Percentiles rank a stretch among this genome's conserved stretches.
Evolutionary conservation across 2,888 invertebrate species (phyloP).

Genomic region (Muschampia plurimacula): DNA sequence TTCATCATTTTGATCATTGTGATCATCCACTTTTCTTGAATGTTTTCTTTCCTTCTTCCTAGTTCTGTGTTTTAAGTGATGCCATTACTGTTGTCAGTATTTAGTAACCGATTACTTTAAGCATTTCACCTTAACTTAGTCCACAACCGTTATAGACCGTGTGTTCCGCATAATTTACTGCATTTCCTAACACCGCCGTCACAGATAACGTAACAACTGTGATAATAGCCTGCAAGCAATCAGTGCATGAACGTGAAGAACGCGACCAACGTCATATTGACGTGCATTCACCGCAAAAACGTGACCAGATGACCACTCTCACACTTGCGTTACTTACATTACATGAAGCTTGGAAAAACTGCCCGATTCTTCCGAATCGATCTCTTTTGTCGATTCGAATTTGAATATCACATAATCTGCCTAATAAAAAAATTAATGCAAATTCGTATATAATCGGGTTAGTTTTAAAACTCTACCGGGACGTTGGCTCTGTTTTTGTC

Average conservation of each 20-base stretch:
- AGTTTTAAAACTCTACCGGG: not conserved
- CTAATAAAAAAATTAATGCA: not conserved
- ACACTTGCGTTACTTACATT: conserved; percentile 35
- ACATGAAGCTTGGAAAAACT: conserved; percentile 3
- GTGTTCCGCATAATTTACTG: conserved; percentile 50
- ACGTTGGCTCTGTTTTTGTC: too few relatives aligned
- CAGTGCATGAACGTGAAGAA: conserved; percentile 41
- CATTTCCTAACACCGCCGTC: conserved; percentile 49
- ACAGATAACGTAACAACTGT: conserved; percentile 30
- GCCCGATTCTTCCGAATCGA: not conserved
- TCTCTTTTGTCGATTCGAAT: not conserved
- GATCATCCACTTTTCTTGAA: not conserved
- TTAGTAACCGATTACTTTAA: not conserved
- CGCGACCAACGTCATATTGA: conserved; percentile 24
- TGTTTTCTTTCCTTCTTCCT: not conserved
- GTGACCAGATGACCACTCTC: conserved; percentile 35
- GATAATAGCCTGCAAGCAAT: conserved; percentile 40
- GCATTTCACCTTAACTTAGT: conserved; percentile 12
- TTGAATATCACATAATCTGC: too few relatives aligned
- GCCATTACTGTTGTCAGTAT: not conserved
- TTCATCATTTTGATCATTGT: too few relatives aligned
- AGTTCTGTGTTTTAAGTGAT: not conserved
- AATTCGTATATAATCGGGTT: not conserved
- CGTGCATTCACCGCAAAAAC: conserved; percentile 32
- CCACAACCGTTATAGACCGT: conserved; percentile 51